Evolutionary conservation across 2,888 invertebrate species (phyloP), one percentile per base, ranked within the genome.

Genomic region (Apamea crenata): DNA sequence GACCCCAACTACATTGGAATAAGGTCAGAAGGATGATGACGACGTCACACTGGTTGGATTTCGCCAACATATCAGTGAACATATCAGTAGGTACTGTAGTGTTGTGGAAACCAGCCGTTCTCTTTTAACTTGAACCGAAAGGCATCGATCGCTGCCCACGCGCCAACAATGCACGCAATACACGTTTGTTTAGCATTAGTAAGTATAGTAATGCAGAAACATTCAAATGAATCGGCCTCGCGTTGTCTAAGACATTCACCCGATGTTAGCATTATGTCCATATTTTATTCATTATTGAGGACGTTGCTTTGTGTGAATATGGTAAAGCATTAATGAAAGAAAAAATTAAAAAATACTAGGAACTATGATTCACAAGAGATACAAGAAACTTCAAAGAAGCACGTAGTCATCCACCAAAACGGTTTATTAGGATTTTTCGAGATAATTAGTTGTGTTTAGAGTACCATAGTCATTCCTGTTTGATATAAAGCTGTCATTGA

Each of bases 201-300:
- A 84, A 81, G 80, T 87, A 85, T 67, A 88, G 78, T 86, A 83
- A 80, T 81, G 90, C 82, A 86, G 79, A 83, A 87, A 87, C 88
- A 90, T 91, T 91, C 89, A 91, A 92, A 92, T 91, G 81, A 90
- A 92, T 85, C 86, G 93, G 91, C 93, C 92, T 94, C 92, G 91
- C 89, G 88, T 87, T 85, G 77, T 83, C 83, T 71, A 88, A 92
- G 88, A 89, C 93, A 92, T 92, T 94, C 92, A 93, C 93, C 90
- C 87, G 90, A 86, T 85, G 88, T 85, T 86, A 82, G 78, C 77
- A 81, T 85, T 85, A 73, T 82, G 83, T 78, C 72, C 76, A 80
- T 86, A 83, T 70, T 77, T 75, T 78, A 80, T 79, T 71, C 36
- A 70, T 80, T 70, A 85, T 81, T 81, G 77, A 83, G 79, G 81